A percentile compares a stretch with the other conserved stretches of the same genome.
These are phyloP conservation scores for Phaenicophaeus curvirostris DNA, from an alignment of 2,797 vertebrate genomes.

Conservation along the genomic window DNA sequence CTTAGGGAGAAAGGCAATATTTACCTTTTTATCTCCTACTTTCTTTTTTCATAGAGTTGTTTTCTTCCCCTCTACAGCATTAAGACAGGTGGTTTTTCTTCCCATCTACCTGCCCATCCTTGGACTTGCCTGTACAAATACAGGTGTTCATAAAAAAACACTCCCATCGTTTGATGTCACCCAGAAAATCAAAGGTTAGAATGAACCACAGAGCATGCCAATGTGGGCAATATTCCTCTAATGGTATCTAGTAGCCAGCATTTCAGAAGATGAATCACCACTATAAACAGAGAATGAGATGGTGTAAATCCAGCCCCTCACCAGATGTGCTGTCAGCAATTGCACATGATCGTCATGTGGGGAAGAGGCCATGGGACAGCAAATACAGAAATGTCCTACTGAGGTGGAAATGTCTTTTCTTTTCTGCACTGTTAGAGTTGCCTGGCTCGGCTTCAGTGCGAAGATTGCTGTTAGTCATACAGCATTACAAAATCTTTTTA, in stretches of 20 bases:
- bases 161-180: background rate
- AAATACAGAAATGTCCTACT: background rate
- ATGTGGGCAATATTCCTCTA: background rate
- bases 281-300: background rate
- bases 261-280: background rate
- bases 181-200: background rate
- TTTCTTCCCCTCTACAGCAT: background rate
- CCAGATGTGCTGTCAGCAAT: background rate
- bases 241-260: background rate
- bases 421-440: background rate
- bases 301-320: background rate
- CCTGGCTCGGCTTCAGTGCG: background rate
- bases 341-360: background rate
- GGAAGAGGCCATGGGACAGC: background rate
- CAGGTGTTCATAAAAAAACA: background rate
- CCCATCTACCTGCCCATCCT: background rate
- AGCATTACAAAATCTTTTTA: background rate
- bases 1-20: slow-evolving; percentile 23
- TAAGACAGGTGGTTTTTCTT: background rate
- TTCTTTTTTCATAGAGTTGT: background rate
- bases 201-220: background rate
- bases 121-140: background rate
- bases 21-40: slow-evolving; percentile 18
- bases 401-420: background rate
- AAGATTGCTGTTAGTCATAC: background rate